Evolutionary conservation across 2,797 vertebrate species (phyloP).

Genomic region (Acanthiza pusilla): DNA sequence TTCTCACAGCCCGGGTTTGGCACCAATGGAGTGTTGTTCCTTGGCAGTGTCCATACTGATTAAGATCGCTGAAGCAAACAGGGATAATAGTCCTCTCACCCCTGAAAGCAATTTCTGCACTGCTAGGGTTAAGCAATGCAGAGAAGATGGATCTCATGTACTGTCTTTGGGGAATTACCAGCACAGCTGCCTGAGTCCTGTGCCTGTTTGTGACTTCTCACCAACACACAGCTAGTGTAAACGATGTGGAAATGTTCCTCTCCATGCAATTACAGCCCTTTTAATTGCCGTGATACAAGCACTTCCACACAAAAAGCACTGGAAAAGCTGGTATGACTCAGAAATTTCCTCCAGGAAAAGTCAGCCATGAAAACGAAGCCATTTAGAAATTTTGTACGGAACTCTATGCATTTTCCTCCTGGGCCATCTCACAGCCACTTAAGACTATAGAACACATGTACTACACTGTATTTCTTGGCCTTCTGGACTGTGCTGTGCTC

Average conservation of each 20-base stretch:
- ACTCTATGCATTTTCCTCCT: not conserved
- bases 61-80: not conserved
- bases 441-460: not conserved
- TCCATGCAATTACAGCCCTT: not conserved
- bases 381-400: not conserved
- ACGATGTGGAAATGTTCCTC: not conserved
- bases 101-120: not conserved
- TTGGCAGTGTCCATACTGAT: not conserved
- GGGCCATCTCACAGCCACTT: not conserved
- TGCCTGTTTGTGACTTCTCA: not conserved
- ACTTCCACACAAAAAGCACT: not conserved
- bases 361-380: not conserved
- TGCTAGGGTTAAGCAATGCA: not conserved
- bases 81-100: not conserved
- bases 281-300: not conserved
- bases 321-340: not conserved
- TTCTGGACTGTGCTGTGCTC: not conserved
- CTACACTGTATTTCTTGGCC: not conserved
- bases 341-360: not conserved
- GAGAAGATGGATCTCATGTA: not conserved
- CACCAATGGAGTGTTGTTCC: not conserved
- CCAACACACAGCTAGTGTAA: not conserved
- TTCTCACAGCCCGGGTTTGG: not conserved
- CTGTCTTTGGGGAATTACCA: not conserved
- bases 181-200: not conserved